Conservation (phyloP, 1,140 invertebrate genomes). For the Bathynomus jamesi region DNA sequence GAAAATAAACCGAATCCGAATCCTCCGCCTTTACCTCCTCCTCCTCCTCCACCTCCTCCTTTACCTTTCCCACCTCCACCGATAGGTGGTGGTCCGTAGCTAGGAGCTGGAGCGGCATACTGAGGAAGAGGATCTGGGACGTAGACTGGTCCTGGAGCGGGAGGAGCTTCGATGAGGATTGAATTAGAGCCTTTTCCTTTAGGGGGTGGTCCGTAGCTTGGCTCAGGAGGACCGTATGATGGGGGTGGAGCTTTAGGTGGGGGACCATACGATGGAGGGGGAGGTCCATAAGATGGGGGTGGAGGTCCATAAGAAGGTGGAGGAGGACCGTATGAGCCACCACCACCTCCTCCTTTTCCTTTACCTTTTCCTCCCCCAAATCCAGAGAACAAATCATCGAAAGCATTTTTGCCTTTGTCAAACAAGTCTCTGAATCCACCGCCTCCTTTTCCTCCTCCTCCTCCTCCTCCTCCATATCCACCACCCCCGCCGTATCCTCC, state of each 20-base stretch:
- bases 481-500: conserved; percentile 5
- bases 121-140: conserved; percentile 35
- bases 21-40: neutral
- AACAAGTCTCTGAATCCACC: neutral
- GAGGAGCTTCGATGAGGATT: conserved; percentile 40
- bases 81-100: conserved; percentile 12
- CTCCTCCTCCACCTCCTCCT: conserved; percentile 1
- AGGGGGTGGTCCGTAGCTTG: conserved; percentile 21
- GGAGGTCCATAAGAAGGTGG: conserved; percentile 26
- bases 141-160: conserved; percentile 39
- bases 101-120: conserved; percentile 33
- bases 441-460: conserved; percentile 5
- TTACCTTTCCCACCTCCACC: conserved; percentile 20
- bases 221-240: conserved; percentile 19
- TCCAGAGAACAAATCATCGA: neutral
- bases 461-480: neutral
- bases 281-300: conserved; percentile 14
- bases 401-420: neutral
- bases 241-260: conserved; percentile 16
- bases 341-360: conserved; percentile 10
- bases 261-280: conserved; percentile 21
- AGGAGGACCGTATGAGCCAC: conserved; percentile 8
- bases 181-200: conserved; percentile 18
- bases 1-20: neutral
- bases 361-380: neutral